Percentiles rank a stretch among this genome's conserved stretches.
These are phyloP conservation scores for Casuarius casuarius DNA, from an alignment of 2,113 vertebrate species.

Conservation along the genomic window DNA sequence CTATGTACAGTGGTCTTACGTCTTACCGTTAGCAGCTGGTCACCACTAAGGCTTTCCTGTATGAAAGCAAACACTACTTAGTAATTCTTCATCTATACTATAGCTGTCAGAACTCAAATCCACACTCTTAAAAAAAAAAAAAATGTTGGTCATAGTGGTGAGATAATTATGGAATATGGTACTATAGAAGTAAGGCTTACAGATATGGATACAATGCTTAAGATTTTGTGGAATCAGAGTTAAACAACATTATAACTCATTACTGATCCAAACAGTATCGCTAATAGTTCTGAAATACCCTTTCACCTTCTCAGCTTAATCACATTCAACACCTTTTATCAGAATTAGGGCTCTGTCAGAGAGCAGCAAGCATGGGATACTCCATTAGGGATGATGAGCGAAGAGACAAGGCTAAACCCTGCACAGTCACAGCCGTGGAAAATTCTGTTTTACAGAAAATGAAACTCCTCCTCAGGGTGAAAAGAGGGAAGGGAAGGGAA, in stretches of 20 bases:
- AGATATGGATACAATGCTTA: background rate
- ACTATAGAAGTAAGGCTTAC: background rate
- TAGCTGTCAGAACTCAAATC: background rate
- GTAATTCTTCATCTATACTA: background rate
- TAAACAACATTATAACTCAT: background rate
- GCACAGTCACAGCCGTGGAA: background rate
- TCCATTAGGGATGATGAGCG: background rate
- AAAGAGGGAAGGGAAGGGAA: background rate
- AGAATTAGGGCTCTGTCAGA: background rate
- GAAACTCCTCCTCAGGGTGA: background rate
- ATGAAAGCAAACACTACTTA: background rate
- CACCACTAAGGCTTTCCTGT: too few relatives aligned
- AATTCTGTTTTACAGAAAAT: background rate
- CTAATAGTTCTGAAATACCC: background rate
- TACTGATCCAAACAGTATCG: background rate
- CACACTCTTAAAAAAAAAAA: background rate
- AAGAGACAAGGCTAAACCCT: background rate
- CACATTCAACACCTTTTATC: background rate
- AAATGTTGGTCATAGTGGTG: background rate
- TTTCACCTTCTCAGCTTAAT: background rate
- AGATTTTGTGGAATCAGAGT: background rate
- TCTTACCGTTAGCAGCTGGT: too few relatives aligned
- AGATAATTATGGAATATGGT: background rate
- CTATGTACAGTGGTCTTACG: too few relatives aligned
- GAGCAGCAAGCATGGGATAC: background rate